A percentile compares a stretch with the other conserved stretches of the same genome.
Evolutionary conservation across 1,140 invertebrate genomes (phyloP).

Genomic region (Paraescarpia echinospica): DNA sequence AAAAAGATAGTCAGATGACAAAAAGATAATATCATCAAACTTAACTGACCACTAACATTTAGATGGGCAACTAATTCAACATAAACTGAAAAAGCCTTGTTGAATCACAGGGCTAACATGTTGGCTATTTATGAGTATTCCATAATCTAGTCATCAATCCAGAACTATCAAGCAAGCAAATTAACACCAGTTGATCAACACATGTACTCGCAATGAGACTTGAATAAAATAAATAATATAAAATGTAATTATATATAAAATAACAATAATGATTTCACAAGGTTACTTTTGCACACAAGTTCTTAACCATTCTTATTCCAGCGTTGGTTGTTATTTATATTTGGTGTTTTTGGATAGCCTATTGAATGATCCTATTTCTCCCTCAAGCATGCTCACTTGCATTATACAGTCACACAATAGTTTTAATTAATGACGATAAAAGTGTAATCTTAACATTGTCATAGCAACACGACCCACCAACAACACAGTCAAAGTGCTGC

Average conservation of each 20-base stretch:
- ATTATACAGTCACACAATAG: not conserved
- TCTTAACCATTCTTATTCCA: not conserved
- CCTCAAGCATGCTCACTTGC: too few species aligned
- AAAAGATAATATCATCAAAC: not conserved
- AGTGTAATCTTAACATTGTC: not conserved
- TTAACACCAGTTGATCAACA: not conserved
- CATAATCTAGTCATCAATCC: not conserved
- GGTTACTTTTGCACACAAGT: not conserved
- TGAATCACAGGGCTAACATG: not conserved
- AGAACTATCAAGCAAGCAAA: not conserved
- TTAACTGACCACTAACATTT: not conserved
- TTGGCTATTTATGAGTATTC: not conserved
- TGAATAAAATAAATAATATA: slow-evolving; percentile 3
- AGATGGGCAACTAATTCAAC: not conserved
- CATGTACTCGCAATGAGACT: not conserved
- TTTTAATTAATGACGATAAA: not conserved
- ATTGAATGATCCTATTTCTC: not conserved
- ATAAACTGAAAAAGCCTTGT: not conserved
- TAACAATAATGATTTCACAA: not conserved
- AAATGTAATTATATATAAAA: slow-evolving; percentile 3
- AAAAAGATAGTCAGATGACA: too few species aligned
- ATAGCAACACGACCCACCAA: not conserved
- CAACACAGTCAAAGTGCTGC: not conserved
- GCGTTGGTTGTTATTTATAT: not conserved
- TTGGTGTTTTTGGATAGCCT: not conserved